Conservation (phyloP, 2,888 invertebrate genomes). For the Tortrix viridana region DNA sequence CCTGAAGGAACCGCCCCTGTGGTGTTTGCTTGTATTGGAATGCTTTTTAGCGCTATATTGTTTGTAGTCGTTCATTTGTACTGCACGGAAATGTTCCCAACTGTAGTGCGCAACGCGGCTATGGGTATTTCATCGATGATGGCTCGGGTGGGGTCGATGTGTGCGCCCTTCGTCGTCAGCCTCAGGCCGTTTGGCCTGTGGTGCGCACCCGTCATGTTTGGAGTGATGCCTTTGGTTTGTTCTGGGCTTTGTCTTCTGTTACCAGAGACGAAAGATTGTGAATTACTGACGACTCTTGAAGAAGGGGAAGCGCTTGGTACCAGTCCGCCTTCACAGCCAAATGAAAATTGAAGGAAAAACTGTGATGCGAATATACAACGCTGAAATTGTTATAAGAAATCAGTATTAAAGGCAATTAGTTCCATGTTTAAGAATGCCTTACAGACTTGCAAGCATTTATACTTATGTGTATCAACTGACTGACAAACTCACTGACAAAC, state of each 20-base stretch:
- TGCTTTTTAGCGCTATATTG: constrained; percentile 90
- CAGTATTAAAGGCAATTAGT: too few relatives aligned
- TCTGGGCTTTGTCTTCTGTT: constrained; percentile 86
- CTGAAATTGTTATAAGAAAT: too few relatives aligned
- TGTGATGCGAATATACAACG: too few relatives aligned
- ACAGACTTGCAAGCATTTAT: too few relatives aligned
- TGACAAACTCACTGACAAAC: too few relatives aligned
- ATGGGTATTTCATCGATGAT: constrained; percentile 93
- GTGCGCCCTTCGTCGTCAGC: constrained; percentile 91
- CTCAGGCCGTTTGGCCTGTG: constrained; percentile 81
- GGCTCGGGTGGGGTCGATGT: constrained; percentile 92
- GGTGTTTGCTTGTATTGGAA: constrained; percentile 87
- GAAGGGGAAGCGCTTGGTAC: constrained; percentile 86
- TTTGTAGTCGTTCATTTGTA: constrained; percentile 93
- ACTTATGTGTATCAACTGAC: too few relatives aligned
- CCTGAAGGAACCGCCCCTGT: constrained; percentile 74
- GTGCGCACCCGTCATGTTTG: constrained; percentile 89
- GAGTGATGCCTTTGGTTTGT: constrained; percentile 86
- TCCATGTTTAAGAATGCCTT: too few relatives aligned
- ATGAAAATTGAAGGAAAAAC: too few relatives aligned
- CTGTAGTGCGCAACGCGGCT: constrained; percentile 92
- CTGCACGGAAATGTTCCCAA: constrained; percentile 94
- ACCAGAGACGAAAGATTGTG: constrained; percentile 91
- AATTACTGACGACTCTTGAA: constrained; percentile 89
- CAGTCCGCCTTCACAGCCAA: constrained; percentile 19